phyloP scores from a whole-genome alignment of 1,140 invertebrate species.

The Bombyx mandarina region DNA sequence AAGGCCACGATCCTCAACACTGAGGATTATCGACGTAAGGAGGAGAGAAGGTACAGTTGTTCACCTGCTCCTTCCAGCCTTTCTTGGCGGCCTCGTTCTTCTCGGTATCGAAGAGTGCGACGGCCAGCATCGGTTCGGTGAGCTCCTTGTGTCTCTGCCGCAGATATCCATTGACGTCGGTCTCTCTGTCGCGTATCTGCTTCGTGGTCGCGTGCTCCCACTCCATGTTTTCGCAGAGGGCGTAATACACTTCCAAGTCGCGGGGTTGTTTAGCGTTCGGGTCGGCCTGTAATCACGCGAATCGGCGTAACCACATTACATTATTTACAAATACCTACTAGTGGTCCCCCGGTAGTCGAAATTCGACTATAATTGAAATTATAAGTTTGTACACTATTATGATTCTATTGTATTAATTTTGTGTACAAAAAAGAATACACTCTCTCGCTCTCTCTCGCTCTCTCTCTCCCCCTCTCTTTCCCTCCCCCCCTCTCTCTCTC shows the following conservation, averaged over 20 bases:
- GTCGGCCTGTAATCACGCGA: slow-evolving; percentile 35
- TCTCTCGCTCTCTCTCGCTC: too few relatives aligned
- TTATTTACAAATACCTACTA: too few relatives aligned
- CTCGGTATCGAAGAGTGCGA: slow-evolving; percentile 64
- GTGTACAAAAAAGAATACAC: too few relatives aligned
- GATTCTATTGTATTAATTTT: too few relatives aligned
- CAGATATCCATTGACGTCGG: slow-evolving; percentile 50
- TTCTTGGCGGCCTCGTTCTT: slow-evolving; percentile 65
- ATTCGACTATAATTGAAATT: too few relatives aligned
- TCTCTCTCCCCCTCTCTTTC: too few relatives aligned
- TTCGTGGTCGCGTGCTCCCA: slow-evolving; percentile 49
- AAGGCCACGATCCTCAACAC: too few relatives aligned
- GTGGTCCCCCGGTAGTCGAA: too few relatives aligned
- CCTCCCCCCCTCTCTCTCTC: too few relatives aligned
- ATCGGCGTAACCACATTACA: too few relatives aligned
- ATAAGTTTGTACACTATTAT: too few relatives aligned
- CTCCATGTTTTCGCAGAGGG: slow-evolving; percentile 53
- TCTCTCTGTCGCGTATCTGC: slow-evolving; percentile 55
- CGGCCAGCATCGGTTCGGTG: slow-evolving; percentile 37
- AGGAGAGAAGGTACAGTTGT: neutral
- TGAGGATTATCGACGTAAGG: too few relatives aligned
- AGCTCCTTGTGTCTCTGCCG: slow-evolving; percentile 40
- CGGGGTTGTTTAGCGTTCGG: slow-evolving; percentile 37
- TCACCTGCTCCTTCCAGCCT: slow-evolving; percentile 60
- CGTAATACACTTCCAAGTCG: slow-evolving; percentile 72